Evolutionary conservation across 2,113 vertebrate genomes (phyloP), one percentile per base, ranked within the genome.

Genomic region (Sinocyclocheilus maitianheensis): DNA sequence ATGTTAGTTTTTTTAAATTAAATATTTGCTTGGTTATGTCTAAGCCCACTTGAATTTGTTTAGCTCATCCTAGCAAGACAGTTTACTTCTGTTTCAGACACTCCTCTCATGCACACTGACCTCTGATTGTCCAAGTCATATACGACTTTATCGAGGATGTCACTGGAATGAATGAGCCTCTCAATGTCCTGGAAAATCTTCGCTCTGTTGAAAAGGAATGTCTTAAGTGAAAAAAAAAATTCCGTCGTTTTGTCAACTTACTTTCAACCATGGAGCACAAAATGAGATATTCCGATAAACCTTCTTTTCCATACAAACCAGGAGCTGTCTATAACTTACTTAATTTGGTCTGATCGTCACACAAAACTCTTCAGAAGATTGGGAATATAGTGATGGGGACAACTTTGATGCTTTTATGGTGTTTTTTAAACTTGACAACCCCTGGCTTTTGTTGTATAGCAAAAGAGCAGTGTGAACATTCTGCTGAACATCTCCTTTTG

Each of bases 171-270:
- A 93, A 99, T 99, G 87, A 99, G 92, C 85, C 98, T 96, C 93
- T 99, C 98, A 85, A 99, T 99, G 93, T 99, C 98, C 93, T 99
- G 98, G 90, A 95, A 97, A 88, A 99, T 99, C 95, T 99, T 99
- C 77, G 95, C 96, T 93, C 98, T 99, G 92, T 87, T 93, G 89
- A 85, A 92, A 55, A 91, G 89, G 3, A 30, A 84, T 16, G 10
- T n/a, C 22, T 24, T 82, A 30, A 24, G 3, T 13, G 2, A 20
- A n/a, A 12, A 11, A 7, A 0, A 18, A 51, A 34, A 34, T 37
- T 37, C n/a, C 22, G 55, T 46, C 11, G 11, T 48, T 20, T 74
- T 10, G 3, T 43, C 53, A 13, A 46, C 40, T n/a, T 46, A 24
- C 5, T 7, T 46, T 46, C 20, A 13, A 24, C 40, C 3, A 5